These are phyloP conservation scores for Orthosia gothica DNA, from an alignment of 2,888 invertebrate species.

Conservation along the genomic window DNA sequence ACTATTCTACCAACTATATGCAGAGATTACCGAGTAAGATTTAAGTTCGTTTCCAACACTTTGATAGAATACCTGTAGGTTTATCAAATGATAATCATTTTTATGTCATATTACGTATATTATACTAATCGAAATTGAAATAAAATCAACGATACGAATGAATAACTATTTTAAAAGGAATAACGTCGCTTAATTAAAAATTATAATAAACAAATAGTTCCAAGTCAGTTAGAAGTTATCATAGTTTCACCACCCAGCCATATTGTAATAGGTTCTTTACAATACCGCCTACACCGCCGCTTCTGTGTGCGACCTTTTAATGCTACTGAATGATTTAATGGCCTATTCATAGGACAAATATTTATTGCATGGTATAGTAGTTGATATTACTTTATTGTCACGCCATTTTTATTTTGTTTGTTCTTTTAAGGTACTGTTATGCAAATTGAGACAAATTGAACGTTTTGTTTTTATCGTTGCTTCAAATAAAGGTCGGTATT, in stretches of 20 bases:
- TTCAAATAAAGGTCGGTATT: too few species aligned
- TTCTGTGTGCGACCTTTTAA: constrained; percentile 56
- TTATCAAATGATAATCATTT: too few species aligned
- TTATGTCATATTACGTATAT: too few species aligned
- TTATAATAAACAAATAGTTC: too few species aligned
- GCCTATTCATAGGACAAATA: constrained; percentile 53
- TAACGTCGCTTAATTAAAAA: too few species aligned
- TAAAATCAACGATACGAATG: too few species aligned
- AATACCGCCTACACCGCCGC: constrained; percentile 42
- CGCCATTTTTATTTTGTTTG: not conserved
- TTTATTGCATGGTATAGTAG: not conserved
- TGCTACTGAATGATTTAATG: constrained; percentile 57
- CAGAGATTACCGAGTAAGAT: too few species aligned
- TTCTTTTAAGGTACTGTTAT: not conserved
- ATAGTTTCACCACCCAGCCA: not conserved
- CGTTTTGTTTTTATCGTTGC: not conserved
- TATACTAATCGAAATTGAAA: too few species aligned
- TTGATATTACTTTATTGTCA: constrained; percentile 33
- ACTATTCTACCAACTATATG: too few species aligned
- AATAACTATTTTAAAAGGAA: too few species aligned
- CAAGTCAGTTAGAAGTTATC: too few species aligned
- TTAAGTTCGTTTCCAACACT: not conserved
- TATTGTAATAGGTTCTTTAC: constrained; percentile 56
- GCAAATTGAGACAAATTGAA: not conserved
- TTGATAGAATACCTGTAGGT: too few species aligned